A percentile compares a stretch with the other conserved stretches of the same genome.
phyloP scores from a whole-genome alignment of 2,113 vertebrate genomes.

The Stigmatopora argus region DNA sequence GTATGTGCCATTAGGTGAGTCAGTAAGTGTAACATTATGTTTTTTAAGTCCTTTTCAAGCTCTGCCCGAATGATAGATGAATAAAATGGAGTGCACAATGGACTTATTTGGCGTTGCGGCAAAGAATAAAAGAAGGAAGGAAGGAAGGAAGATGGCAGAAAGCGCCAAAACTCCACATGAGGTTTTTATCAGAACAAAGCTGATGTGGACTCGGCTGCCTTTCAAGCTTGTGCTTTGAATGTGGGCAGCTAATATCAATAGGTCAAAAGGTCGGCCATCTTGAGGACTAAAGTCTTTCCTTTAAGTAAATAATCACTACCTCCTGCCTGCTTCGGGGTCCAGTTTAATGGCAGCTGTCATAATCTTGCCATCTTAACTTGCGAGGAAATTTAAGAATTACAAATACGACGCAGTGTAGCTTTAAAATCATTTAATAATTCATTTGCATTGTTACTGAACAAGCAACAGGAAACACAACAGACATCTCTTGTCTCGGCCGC shows the following conservation, averaged over 20 bases:
- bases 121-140: slow-evolving; percentile 32
- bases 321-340: neutral
- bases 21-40: slow-evolving; percentile 11
- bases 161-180: slow-evolving; percentile 58
- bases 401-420: too few species aligned
- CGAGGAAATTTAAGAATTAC: slow-evolving; percentile 14
- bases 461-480: slow-evolving; percentile 58
- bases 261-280: slow-evolving; percentile 17
- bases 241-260: slow-evolving; percentile 10
- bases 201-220: slow-evolving; percentile 38
- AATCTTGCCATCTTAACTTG: slow-evolving; percentile 27
- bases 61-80: too few species aligned
- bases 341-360: too few species aligned
- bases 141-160: slow-evolving; percentile 40
- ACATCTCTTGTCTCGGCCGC: slow-evolving; percentile 47
- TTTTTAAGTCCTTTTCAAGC: neutral
- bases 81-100: neutral
- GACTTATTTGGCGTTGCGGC: slow-evolving; percentile 61
- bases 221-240: slow-evolving; percentile 8
- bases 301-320: neutral
- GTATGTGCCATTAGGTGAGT: neutral
- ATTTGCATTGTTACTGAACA: slow-evolving; percentile 50
- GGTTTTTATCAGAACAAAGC: slow-evolving; percentile 58
- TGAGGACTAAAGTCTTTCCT: slow-evolving; percentile 11
- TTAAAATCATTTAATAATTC: neutral